Evolutionary conservation across 1,140 invertebrate species (phyloP).

Genomic region (Andrena cerasifolii): DNA sequence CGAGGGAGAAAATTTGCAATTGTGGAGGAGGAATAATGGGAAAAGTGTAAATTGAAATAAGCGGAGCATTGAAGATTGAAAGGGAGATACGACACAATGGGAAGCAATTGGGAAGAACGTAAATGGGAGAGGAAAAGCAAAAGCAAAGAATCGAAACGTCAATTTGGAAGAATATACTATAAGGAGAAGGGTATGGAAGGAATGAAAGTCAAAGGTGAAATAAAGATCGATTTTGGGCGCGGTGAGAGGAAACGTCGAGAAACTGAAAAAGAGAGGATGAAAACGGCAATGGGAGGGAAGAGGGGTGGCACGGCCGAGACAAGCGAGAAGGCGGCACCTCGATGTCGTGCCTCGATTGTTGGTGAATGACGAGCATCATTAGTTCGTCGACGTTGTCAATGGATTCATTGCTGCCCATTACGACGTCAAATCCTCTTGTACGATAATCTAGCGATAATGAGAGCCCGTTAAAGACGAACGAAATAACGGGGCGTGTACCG

Average conservation of each 20-base stretch:
- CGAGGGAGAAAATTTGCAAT: too few species aligned
- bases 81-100: too few species aligned
- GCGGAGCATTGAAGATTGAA: background rate
- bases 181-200: background rate
- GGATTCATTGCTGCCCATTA: slow-evolving; percentile 75
- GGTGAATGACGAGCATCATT: slow-evolving; percentile 72
- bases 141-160: background rate
- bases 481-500: slow-evolving; percentile 57
- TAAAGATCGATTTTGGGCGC: too few species aligned
- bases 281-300: background rate
- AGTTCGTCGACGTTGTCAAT: slow-evolving; percentile 74
- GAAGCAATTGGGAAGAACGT: background rate
- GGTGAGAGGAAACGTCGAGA: too few species aligned
- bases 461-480: slow-evolving; percentile 70
- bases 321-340: slow-evolving; percentile 37
- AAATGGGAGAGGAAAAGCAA: slow-evolving; percentile 1
- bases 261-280: background rate
- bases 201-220: too few species aligned
- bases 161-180: background rate
- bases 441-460: slow-evolving; percentile 78
- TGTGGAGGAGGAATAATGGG: background rate
- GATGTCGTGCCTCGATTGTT: slow-evolving; percentile 64
- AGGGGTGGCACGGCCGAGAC: slow-evolving; percentile 14
- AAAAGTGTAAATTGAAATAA: background rate
- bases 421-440: slow-evolving; percentile 73